Evolutionary conservation across 2,888 invertebrate genomes (phyloP), one percentile per base, ranked within the genome.

Genomic region (Sphaerophoria rueppellii): DNA sequence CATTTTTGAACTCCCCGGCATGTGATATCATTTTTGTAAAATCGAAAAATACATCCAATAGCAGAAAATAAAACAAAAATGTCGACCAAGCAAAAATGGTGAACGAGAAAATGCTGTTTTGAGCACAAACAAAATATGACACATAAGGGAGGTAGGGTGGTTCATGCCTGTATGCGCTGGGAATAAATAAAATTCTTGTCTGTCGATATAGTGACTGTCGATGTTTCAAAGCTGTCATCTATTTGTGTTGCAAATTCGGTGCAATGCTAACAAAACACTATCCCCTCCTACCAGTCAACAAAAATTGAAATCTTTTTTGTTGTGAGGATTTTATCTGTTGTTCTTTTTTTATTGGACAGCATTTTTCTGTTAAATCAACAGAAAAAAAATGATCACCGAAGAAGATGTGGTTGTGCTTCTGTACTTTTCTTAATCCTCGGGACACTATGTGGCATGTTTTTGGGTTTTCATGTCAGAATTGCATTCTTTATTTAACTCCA

Each of bases 221-320:
- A 78, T 79, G 65, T 71, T 82, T 70, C 24, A 73, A 72, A 79
- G 82, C 82, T 83, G 71, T 83, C 79, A 80, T 76, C 83, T 76
- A 76, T 83, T 83, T 83, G 83, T 83, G 79, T 72, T 73, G 83
- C 79, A 83, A 79, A 83, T 79, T 75, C 79, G 67, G 72, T 83
- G 79, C 83, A 83, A 57, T 55, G 70, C 67, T 67, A 79, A 72
- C 75, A 76, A 69, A 83, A 79, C 69, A 82, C 65, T 24, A 24
- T 24, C 24, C 24, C 24, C 24, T 24, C 24, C 24, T 24, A 24
- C 24, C 24, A 24, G 67, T 75, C 74, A 70, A 83, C 79, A 83
- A 79, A 69, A 52, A 50, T 43, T 70, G 32, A 37, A 14, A 16
- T 67, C 11, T 65, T 55, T 55, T 37, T 11, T 61, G 16, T 52